Evolutionary conservation across 1,140 invertebrate species (phyloP), one percentile per base, ranked within the genome.

Genomic region (Drosophila ananassae): DNA sequence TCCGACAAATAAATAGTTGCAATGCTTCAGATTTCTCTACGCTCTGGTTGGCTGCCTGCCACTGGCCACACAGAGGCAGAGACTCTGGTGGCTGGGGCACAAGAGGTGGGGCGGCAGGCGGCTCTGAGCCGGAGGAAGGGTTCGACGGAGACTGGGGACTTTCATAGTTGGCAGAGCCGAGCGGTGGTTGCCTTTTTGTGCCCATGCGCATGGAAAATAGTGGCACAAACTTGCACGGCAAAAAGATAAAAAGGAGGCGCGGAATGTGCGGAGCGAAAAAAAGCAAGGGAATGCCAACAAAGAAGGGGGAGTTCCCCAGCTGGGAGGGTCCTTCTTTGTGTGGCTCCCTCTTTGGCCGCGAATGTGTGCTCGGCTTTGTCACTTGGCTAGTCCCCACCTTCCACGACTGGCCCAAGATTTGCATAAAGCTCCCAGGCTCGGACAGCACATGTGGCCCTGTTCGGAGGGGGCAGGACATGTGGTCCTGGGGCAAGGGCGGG

Each of bases 131-230:
- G 12, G 54, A 34, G 46, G 24, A 13, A 37, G n/a, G 22, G 50
- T 10, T 30, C 25, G 8, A 37, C 24, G 68, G 58, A 63, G 57
- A 44, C 50, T 37, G 66, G 72, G 53, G 28, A 67, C 51, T 46
- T 75, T 56, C 57, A 32, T 51, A 48, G 60, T 52, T 55, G 60
- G 52, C 59, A 63, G 55, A 67, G 41, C 73, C 67, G 48, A 67
- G 62, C 62, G 67, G 57, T 83, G 76, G 83, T 83, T 85, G 82
- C 83, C 79, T 79, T 72, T 77, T 72, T 89, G 76, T 89, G 83
- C 83, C 83, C 83, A 89, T 89, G 83, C 83, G 83, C 83, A 89
- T 89, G 83, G 84, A 89, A 89, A 89, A 89, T 89, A 89, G 84
- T 83, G 79, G 79, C 84, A 89, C 79, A 89, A 89, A 89, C 76